Evolutionary conservation across 2,888 invertebrate genomes (phyloP), one percentile per base, ranked within the genome.

Genomic region (Rhamphomyia laevipes): DNA sequence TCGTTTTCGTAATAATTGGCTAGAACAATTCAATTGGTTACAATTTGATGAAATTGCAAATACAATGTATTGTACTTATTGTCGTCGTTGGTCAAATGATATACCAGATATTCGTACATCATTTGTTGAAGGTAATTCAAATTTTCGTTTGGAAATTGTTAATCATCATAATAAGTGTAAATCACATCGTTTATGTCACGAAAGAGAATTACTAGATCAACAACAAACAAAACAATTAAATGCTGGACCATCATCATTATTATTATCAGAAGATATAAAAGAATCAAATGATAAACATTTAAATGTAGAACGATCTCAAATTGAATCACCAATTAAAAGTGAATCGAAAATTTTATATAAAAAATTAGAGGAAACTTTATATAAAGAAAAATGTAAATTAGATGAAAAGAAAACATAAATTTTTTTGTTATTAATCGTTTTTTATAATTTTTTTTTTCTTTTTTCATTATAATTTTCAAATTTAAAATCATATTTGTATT

Each of bases 121-220:
- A 1, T 86, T 86, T 59, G 82, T 84, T n/a, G 81, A 81, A 59
- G 85, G 85, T 50, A 86, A 82, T 60, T 77, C 81, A 43, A 85
- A 85, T 67, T 85, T 85, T 68, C 75, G 84, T 47, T 72, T 84
- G 53, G 85, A 85, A 71, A 85, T 85, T 59, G 79, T 86, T 43
- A 84, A 85, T 65, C 85, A 85, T 66, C 85, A 85, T 62, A 81
- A 85, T 64, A 84, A 82, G 64, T 84, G 83, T 65, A 86, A 85
- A 66, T 84, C 84, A 31, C 85, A 85, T 65, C 77, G 80, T 57
- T 67, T 83, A 59, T 85, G 85, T 64, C 68, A 67, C 43, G 76
- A 75, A 51, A 67, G 74, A 4, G 77, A 77, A 51, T 27, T n/a
- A 21, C 15, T 42, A 27, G 23, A 27, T 27, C 23, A 27, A 27